Evolutionary conservation across 2,113 vertebrate species (phyloP).

Genomic region (Pedetes capensis): DNA sequence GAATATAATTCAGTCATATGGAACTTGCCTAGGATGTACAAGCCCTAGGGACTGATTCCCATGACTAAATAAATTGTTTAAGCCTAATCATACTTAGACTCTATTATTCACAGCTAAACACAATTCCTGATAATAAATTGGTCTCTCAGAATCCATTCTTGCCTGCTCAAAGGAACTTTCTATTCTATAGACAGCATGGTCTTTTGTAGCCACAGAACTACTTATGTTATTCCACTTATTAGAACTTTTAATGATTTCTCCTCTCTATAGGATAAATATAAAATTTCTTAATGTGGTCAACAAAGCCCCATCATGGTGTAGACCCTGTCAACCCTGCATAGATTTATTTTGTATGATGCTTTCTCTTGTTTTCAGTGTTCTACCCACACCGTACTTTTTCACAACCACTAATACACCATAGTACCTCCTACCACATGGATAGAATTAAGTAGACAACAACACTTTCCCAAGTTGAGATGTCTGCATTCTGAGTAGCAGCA

Average conservation of each 20-base stretch:
- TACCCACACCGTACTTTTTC: background rate
- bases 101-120: background rate
- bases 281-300: background rate
- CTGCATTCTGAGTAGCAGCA: background rate
- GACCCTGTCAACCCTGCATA: background rate
- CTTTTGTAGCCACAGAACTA: background rate
- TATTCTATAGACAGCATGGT: background rate
- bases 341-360: background rate
- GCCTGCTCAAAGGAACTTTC: background rate
- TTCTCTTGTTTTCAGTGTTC: background rate
- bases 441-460: background rate
- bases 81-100: background rate
- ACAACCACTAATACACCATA: background rate
- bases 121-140: background rate
- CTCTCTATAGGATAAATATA: background rate
- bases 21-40: background rate
- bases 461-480: background rate
- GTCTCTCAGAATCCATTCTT: background rate
- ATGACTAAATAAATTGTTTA: too few species aligned
- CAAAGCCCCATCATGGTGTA: background rate
- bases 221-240: background rate
- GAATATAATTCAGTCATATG: too few species aligned
- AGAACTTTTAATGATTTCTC: background rate
- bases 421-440: background rate
- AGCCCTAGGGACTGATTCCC: too few species aligned